Percentiles rank a stretch among this genome's conserved stretches.
Conservation (phyloP, 2,113 vertebrate species). For the Corythoichthys intestinalis region DNA sequence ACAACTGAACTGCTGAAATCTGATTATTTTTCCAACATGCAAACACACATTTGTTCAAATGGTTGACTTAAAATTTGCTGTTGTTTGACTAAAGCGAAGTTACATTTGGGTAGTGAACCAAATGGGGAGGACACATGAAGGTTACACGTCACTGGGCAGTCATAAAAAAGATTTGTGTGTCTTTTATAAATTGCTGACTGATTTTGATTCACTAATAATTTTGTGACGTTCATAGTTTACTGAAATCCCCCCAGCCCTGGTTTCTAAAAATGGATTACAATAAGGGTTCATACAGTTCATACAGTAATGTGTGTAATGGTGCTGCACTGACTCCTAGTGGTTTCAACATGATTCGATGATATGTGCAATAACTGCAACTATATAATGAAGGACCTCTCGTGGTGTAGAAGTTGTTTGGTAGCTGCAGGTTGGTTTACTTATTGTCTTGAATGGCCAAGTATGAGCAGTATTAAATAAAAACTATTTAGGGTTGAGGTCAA, state of each 20-base stretch:
- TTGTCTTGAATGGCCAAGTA: constrained; percentile 39
- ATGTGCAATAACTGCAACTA: constrained; percentile 4
- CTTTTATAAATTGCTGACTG: background rate
- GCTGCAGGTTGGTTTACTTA: constrained; percentile 33
- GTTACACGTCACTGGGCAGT: background rate
- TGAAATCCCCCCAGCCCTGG: background rate
- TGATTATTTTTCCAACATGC: background rate
- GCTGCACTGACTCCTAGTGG: constrained; percentile 57
- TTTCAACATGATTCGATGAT: constrained; percentile 13
- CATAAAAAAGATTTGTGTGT: background rate
- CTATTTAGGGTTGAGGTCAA: constrained; percentile 39
- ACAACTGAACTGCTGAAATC: background rate
- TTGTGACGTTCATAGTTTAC: background rate
- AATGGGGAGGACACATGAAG: background rate
- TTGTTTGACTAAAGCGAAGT: background rate
- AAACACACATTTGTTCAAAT: background rate
- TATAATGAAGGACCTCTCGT: constrained; percentile 12
- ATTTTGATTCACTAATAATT: background rate
- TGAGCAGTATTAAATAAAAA: constrained; percentile 51
- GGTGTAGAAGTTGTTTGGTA: constrained; percentile 28
- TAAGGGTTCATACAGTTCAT: background rate
- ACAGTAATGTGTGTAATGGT: constrained; percentile 3
- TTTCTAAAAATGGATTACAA: background rate
- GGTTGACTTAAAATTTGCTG: background rate
- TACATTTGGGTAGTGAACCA: background rate